Base-by-base conservation (phyloP, 2,113 vertebrate species). In the Mustela lutreola region DNA sequence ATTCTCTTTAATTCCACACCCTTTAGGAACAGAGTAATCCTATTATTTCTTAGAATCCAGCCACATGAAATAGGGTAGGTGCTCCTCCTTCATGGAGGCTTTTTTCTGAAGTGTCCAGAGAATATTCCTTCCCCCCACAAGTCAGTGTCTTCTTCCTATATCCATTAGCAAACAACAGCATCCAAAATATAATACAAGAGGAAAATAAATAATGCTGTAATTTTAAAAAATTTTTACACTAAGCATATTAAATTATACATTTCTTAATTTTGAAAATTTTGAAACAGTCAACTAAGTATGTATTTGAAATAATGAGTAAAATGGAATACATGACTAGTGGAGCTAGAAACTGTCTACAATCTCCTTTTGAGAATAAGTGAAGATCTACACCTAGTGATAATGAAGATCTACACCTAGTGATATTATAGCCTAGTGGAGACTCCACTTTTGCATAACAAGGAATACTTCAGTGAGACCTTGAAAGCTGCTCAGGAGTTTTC, bases 221-320 rank as follows among this genome's bases (percentile, higher is more conserved):
- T 31, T 76, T 76, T 45, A 48, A n/a, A 48, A 31, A 18, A 33
- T 31, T 31, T 7, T 70, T 86, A 80, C 19, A 78, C 4, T 53
- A 76, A 75, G 2, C n/a, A 65, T 9, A 33, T 79, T 85, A 89
- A 95, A 45, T 85, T 89, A 88, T 21, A 39, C 26, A 48, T 26
- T 45, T 42, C 39, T 80, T 79, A 75, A 80, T 36, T 89, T 96
- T 58, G 6, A 70, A 82, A 79, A 70, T 16, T 28, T 60, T 88
- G 18, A 31, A 53, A 7, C 18, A 65, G n/a, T 14, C 33, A 70
- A 84, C 62, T 60, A 71, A 56, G 24, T 88, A 50, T 58, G 6
- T 42, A 11, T 16, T 50, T 94, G 63, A 96, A 95, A 97, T 65
- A 56, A 6, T 53, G n/a, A 85, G 6, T 56, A 96, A 94, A 95